A percentile compares a stretch with the other conserved stretches of the same genome.
Evolutionary conservation across 1,140 invertebrate genomes (phyloP).

Genomic region (Drosophila novamexicana): DNA sequence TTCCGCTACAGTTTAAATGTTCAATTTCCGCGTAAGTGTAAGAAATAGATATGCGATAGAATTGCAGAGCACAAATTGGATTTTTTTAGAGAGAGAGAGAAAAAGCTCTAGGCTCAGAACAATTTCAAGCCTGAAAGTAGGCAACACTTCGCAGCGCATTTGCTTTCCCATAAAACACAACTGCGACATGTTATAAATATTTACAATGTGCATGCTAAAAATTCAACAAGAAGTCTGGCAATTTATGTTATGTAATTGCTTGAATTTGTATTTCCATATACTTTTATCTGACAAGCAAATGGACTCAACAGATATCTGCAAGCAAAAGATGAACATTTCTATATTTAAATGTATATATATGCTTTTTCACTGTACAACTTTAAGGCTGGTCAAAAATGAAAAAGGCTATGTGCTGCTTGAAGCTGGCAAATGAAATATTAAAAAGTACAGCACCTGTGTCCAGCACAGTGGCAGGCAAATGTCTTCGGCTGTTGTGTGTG

Average conservation of each 20-base stretch:
- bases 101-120: not conserved
- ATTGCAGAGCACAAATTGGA: constrained; percentile 7
- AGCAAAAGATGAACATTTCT: not conserved
- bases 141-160: constrained; percentile 29
- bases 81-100: not conserved
- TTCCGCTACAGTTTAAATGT: constrained; percentile 16
- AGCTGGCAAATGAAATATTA: constrained; percentile 31
- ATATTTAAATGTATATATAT: not conserved
- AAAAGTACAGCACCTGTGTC: constrained; percentile 28
- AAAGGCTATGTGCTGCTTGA: not conserved
- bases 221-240: not conserved
- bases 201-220: not conserved
- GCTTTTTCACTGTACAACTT: too few relatives aligned
- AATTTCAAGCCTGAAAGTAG: constrained; percentile 53
- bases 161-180: not conserved
- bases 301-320: too few relatives aligned
- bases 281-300: too few relatives aligned
- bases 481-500: constrained; percentile 19
- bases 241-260: not conserved
- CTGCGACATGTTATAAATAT: not conserved
- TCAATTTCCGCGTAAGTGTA: constrained; percentile 26
- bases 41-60: constrained; percentile 5
- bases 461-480: constrained; percentile 15
- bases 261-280: not conserved
- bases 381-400: not conserved